Base-by-base conservation (phyloP, 1,140 invertebrate species). In the Stenopsyche tienmushanensis region DNA sequence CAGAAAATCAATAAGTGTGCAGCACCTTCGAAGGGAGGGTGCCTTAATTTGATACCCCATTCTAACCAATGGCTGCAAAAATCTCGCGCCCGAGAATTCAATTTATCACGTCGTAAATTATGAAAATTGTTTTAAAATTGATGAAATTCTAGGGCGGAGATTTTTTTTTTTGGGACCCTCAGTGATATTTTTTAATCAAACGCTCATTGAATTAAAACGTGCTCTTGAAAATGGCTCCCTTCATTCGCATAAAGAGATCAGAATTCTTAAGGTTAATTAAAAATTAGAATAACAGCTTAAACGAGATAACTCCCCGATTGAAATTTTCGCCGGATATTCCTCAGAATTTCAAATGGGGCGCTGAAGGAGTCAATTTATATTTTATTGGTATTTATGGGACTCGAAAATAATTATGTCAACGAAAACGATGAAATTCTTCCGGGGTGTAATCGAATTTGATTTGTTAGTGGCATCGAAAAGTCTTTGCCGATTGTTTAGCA, bases 51-150 rank as follows among this genome's bases (percentile, higher is more conserved):
- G 13, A 34, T 34, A 7, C 29, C 29, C 29, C 29, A 13, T 34
- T 34, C 5, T 34, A 7, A 34, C 5, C 29, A 34, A 7, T 34
- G 5, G 29, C 5, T 34, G 13, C 29, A 13, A 57, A 57, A 57
- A 57, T 57, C 42, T 18, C 17, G 13, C 52, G 26, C 13, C 25
- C 2, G 29, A 29, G 54, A 57, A 57, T 57, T 57, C 54, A 57
- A 57, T 57, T 57, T 57, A 42, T 42, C 54, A 29, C 54, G 34
- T n/a, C 29, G 23, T 57, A 42, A 57, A 57, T 57, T 57, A 42
- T 10, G 23, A 57, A 42, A 34, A 34, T 34, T 13, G 29, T 34
- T 34, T 13, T 7, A 34, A 34, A 34, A 34, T 34, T 34, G 29
- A 34, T 34, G 29, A 34, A 34, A 34, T 34, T 34, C 5, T 13